Base-by-base conservation (phyloP, 2,888 invertebrate genomes). In the Hipparchia sbordonii region DNA sequence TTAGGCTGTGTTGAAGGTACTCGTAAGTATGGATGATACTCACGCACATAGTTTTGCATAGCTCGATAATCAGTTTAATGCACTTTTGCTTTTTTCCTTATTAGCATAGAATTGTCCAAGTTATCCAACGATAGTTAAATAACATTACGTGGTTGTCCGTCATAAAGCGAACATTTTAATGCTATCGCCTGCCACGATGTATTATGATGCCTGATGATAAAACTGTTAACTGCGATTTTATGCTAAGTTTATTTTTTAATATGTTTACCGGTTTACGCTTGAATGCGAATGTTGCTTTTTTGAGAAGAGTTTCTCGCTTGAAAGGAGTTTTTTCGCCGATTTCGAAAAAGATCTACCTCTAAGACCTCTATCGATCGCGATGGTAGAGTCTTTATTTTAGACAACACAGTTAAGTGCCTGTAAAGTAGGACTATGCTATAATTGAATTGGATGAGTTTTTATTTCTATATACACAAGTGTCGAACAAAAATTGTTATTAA, bases 131-230 rank as follows among this genome's bases (percentile, higher is more conserved):
- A 67, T 72, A 60, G 52, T 72, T 63, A 68, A 60, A 71, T 63
- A 74, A 72, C 69, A 23, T 74, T 51, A 60, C 74, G 74, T 72
- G 69, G 46, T 9, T 66, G 39, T 70, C 46, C 57, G 66, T 67
- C 70, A 70, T 70, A 67, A 67, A 61, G 13, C 61, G 59, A 7
- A 52, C 63, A 65, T 67, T 71, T 65, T 59, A 65, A 65, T 66
- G 54, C 46, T 52, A 57, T 39, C 62, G 45, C 61, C 54, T 62
- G 61, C 61, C 56, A 23, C 56, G 51, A 33, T 65, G 65, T 65
- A 33, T 12, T 65, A 65, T 52, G 33, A 52, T 63, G 65, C 51
- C 52, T 33, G 51, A 65, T 65, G 33, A 65, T 65, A 33, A 51
- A 33, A 52, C 51, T 39, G 39, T 5, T 39, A 65, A 65, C 51